Base-by-base conservation (phyloP, 2,797 vertebrate genomes). In the Melanotaenia parkinsoni region DNA sequence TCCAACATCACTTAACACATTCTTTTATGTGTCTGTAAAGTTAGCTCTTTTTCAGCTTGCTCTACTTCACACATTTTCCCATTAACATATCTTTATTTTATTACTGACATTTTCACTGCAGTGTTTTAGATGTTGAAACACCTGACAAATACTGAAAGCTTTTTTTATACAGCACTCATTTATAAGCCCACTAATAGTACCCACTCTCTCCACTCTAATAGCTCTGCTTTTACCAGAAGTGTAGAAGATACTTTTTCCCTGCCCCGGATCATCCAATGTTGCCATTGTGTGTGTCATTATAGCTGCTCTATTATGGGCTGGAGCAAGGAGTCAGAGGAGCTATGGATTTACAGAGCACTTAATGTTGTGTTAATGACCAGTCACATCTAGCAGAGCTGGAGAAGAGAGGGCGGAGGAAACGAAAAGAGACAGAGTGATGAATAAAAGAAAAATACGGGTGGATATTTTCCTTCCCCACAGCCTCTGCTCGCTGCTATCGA, bases 281-380 rank as follows among this genome's bases (percentile, higher is more conserved):
- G 76, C 76, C 76, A 85, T 82, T 88, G 85, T 77, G 79, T 80
- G 72, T 85, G 80, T 88, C 89, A 86, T 90, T 86, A 89, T 24
- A 40, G 86, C 77, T 53, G 63, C 68, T 78, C 77, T 84, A 89
- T 93, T 90, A 89, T 84, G 78, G 84, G 76, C 79, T 83, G 74
- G 45, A 64, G 79, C 38, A 14, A 81, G 64, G 82, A 92, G 83
- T 90, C 72, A 79, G 79, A 86, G 66, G 67, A 79, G 83, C 83
- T 77, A 88, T 89, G 77, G 86, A 88, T 92, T 88, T 83, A 86
- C 80, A 51, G 74, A 76, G 76, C 60, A 37, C 86, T 81, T 91
- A 90, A 91, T 90, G 90, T 91, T 80, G 81, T 58, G 84, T 89
- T 93, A 93, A 94, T 91, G 91, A 89, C 86, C 80, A 77, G 85